These are phyloP conservation scores for Petromus typicus DNA, from an alignment of 2,113 vertebrate genomes.

Conservation along the genomic window DNA sequence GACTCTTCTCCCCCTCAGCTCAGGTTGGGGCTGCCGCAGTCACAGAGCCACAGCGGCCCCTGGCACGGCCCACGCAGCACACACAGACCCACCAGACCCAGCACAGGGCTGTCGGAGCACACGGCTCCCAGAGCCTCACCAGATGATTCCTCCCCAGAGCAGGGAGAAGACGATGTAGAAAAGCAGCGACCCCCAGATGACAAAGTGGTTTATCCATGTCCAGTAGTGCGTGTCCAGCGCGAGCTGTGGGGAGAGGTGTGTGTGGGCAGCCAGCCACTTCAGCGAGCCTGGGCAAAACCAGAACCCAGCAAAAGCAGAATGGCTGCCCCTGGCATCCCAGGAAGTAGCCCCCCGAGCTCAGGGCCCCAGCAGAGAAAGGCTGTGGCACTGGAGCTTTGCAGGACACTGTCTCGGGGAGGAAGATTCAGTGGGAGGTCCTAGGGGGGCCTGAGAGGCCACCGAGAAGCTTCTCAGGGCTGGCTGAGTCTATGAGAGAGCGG, in stretches of 20 bases:
- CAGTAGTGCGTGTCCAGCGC: constrained; percentile 99
- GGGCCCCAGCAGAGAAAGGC: neutral
- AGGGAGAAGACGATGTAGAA: constrained; percentile 98
- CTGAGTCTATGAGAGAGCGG: neutral
- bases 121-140: constrained; percentile 77
- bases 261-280: neutral
- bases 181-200: constrained; percentile 97
- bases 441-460: neutral
- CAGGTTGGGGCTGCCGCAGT: neutral
- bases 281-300: fast-evolving
- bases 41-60: neutral
- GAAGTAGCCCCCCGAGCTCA: neutral
- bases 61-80: neutral
- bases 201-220: constrained; percentile 99
- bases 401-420: no score
- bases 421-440: neutral
- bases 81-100: neutral
- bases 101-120: neutral
- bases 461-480: neutral
- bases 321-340: fast-evolving
- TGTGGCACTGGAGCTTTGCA: neutral
- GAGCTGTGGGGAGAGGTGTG: constrained; percentile 86
- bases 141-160: constrained; percentile 98
- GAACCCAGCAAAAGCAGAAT: fast-evolving
- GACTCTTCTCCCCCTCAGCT: neutral